Percentiles rank a stretch among this genome's conserved stretches.
These are phyloP conservation scores for Odobenus rosmarus DNA, from an alignment of 2,113 vertebrate species.

Conservation along the genomic window DNA sequence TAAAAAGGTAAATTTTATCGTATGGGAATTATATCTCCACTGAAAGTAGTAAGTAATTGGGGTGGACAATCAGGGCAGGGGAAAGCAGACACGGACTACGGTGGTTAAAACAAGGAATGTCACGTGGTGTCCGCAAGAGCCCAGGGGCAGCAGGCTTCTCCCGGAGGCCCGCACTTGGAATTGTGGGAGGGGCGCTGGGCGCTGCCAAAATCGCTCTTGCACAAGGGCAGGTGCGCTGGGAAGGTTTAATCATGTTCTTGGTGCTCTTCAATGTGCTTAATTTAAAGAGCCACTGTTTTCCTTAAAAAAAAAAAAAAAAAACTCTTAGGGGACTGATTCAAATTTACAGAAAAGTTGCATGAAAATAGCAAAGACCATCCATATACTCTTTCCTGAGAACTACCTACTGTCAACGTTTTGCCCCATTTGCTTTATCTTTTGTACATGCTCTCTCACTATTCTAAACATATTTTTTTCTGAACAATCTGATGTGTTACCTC, in stretches of 20 bases:
- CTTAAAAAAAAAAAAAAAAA: not conserved
- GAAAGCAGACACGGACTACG: not conserved
- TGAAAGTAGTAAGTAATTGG: not conserved
- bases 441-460: not conserved
- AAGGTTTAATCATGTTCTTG: not conserved
- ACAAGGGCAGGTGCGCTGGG: not conserved
- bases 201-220: not conserved
- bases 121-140: not conserved
- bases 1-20: not conserved
- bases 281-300: not conserved
- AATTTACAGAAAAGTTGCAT: not conserved
- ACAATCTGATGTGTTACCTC: not conserved
- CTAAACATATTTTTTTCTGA: not conserved
- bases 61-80: not conserved
- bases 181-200: accelerated
- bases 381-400: not conserved
- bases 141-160: not conserved
- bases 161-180: not conserved
- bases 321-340: not conserved
- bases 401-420: not conserved
- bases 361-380: not conserved
- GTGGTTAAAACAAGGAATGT: not conserved
- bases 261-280: not conserved
- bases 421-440: not conserved
- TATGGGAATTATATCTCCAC: not conserved